Base-by-base conservation (phyloP, 2,888 invertebrate species). In the Artemia sinica region DNA sequence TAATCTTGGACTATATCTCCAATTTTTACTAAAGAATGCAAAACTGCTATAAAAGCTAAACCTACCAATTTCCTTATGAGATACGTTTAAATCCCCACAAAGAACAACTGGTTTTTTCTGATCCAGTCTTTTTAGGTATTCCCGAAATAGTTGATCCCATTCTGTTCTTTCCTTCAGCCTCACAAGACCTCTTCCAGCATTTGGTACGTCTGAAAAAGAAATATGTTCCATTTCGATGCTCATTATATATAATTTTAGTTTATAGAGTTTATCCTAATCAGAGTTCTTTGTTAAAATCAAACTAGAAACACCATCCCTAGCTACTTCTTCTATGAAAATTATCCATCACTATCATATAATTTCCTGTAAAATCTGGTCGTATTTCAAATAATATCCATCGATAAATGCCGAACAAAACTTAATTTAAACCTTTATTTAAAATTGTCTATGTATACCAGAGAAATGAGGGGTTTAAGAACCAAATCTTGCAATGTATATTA, bases 11-110 rank as follows among this genome's bases (percentile, higher is more conserved):
- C 41, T 41, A 41, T 5, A 41, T 41, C 3, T 41, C 41, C 3
- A 41, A 6, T 41, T 41, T 5, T 41, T 41, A 6, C 41, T 41
- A 41, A 18, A 41, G 41, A 41, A 41, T 6, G 6, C 41, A 41
- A 58, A 14, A 14, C 58, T 58, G 14, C 58, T 52, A 0, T 41
- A 41, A 65, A 28, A 28, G 67, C 65, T 69, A 71, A 68, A 73
- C 77, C 74, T 77, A 89, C 89, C 90, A 76, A 96, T 95, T 82
- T 93, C 93, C 72, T 84, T 80, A 78, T 99, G 97, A 28, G 97
- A 88, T 10, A 98, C 97, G 79, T 98, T 98, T 84, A 98, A 86
- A 78, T 98, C 98, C 0, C 98, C 98, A 76, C 90, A 90, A 74
- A 96, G 83, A 70, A 99, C 87, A 11, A 98, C 91, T 74, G 96